Conservation (phyloP, 2,113 vertebrate genomes). For the Dipodomys stephensi region DNA sequence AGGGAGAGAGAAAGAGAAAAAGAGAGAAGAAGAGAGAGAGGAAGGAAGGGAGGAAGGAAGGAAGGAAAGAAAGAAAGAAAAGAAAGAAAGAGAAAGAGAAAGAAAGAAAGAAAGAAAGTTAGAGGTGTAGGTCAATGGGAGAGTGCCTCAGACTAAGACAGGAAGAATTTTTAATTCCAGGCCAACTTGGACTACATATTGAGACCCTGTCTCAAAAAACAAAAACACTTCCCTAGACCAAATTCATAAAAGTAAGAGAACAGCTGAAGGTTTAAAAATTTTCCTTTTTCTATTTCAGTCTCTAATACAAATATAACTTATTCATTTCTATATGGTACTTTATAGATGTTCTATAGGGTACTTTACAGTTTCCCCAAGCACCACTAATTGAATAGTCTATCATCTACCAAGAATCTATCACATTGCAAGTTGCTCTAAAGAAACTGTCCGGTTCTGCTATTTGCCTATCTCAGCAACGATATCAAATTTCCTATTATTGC, state of each 20-base stretch:
- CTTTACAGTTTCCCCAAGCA: not conserved
- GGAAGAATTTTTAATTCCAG: not conserved
- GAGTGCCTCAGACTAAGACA: not conserved
- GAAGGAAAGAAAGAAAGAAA: too few species aligned
- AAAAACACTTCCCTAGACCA: not conserved
- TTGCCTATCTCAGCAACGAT: not conserved
- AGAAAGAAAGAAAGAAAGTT: too few species aligned
- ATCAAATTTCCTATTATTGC: not conserved
- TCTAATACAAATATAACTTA: slow-evolving; percentile 16
- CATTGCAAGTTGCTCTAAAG: not conserved
- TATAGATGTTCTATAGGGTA: not conserved
- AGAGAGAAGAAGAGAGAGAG: too few species aligned
- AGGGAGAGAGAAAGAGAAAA: too few species aligned
- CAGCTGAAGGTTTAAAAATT: slow-evolving; percentile 42
- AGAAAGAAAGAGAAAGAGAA: too few species aligned
- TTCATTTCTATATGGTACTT: not conserved
- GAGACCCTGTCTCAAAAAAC: too few species aligned
- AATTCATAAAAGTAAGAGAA: slow-evolving; percentile 29
- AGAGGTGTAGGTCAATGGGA: not conserved
- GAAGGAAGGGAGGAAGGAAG: too few species aligned
- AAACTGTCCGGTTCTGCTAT: not conserved
- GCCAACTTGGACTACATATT: not conserved
- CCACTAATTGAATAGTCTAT: not conserved
- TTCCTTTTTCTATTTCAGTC: slow-evolving; percentile 25
- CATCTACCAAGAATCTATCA: not conserved